Conservation (phyloP, 2,797 vertebrate genomes). For the Tiaroga cobitis region DNA sequence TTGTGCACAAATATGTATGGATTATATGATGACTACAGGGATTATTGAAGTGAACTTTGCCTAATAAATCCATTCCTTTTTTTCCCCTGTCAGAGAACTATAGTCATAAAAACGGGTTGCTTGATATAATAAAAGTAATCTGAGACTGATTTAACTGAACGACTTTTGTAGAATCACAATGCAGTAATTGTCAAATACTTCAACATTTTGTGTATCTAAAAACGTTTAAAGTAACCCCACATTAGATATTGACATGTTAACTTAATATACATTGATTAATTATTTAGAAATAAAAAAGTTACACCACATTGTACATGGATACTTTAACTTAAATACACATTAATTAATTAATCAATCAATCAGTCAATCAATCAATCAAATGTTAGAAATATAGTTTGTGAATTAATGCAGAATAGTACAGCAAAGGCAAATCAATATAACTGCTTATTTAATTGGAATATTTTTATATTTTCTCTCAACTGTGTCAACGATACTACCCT, state of each 20-base stretch:
- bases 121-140: not conserved
- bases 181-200: not conserved
- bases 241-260: not conserved
- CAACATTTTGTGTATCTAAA: not conserved
- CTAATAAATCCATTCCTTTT: not conserved
- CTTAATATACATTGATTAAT: not conserved
- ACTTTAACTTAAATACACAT: conserved; percentile 6
- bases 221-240: not conserved
- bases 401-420: not conserved
- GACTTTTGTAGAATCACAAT: conserved; percentile 8
- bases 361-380: not conserved
- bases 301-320: not conserved
- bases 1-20: not conserved
- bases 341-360: not conserved
- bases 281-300: conserved; percentile 1
- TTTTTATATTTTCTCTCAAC: not conserved
- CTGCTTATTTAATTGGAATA: not conserved
- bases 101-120: not conserved
- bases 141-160: not conserved
- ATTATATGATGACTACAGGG: not conserved
- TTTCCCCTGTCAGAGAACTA: not conserved
- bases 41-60: conserved; percentile 23
- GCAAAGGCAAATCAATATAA: conserved; percentile 4
- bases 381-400: not conserved
- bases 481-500: conserved; percentile 55